phyloP scores from a whole-genome alignment of 1,140 invertebrate genomes.

The Drosophila sucinea region DNA sequence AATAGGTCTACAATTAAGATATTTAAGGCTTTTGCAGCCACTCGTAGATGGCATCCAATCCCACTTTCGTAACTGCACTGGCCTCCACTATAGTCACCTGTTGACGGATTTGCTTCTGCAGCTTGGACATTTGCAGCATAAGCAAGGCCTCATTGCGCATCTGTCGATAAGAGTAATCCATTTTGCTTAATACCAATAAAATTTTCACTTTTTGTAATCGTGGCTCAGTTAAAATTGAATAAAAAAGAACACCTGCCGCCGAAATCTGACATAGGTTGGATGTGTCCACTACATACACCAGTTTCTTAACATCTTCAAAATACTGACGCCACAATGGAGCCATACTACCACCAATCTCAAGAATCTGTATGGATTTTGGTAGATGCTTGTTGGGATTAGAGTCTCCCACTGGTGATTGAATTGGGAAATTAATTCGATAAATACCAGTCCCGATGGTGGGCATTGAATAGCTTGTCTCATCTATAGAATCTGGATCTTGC shows the following conservation, averaged over 20 bases:
- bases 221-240: constrained; percentile 89
- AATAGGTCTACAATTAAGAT: too few species aligned
- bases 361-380: constrained; percentile 83
- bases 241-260: constrained; percentile 90
- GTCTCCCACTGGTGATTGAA: constrained; percentile 79
- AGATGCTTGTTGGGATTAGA: constrained; percentile 68
- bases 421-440: constrained; percentile 85
- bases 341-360: constrained; percentile 91
- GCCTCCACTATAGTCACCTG: constrained; percentile 88
- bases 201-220: constrained; percentile 87
- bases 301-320: constrained; percentile 87
- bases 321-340: constrained; percentile 90
- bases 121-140: constrained; percentile 88
- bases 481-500: constrained; percentile 87
- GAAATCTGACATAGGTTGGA: constrained; percentile 92
- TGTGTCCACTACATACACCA: constrained; percentile 90
- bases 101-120: constrained; percentile 87
- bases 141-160: constrained; percentile 92
- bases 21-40: constrained; percentile 84
- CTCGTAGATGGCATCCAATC: constrained; percentile 87
- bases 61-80: constrained; percentile 88
- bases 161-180: constrained; percentile 91
- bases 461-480: constrained; percentile 89
- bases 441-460: constrained; percentile 91
- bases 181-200: constrained; percentile 90